phyloP scores from a whole-genome alignment of 2,797 vertebrate species.

The Loris lydekkerianus region DNA sequence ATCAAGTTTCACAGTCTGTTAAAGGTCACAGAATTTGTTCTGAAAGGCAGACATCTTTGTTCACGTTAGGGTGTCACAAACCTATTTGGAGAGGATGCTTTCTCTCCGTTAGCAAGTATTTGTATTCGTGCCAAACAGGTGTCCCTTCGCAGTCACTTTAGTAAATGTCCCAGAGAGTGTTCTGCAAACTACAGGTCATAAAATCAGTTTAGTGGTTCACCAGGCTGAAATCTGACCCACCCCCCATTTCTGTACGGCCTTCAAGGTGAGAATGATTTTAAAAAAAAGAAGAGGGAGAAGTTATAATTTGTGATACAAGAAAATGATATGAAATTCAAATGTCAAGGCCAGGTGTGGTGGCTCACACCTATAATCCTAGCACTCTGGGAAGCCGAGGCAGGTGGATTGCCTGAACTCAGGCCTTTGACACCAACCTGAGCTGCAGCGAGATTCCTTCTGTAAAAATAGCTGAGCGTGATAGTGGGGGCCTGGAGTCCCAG shows the following conservation, averaged over 20 bases:
- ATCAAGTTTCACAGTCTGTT: not conserved
- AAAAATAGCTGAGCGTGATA: too few species aligned
- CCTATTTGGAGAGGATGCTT: not conserved
- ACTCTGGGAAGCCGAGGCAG: too few species aligned
- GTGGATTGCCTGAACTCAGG: too few species aligned
- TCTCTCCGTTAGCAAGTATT: not conserved
- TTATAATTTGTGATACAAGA: not conserved
- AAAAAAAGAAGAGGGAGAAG: not conserved
- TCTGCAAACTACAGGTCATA: not conserved
- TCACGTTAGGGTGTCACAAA: not conserved
- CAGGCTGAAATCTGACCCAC: not conserved
- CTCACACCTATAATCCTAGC: too few species aligned
- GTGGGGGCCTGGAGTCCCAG: too few species aligned
- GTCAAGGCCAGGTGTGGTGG: not conserved
- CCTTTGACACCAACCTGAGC: too few species aligned
- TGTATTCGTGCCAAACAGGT: not conserved
- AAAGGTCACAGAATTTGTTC: not conserved
- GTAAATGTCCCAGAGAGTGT: not conserved
- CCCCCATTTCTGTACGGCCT: not conserved
- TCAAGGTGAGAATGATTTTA: not conserved
- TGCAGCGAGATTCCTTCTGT: too few species aligned
- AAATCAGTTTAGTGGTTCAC: not conserved
- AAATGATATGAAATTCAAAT: not conserved
- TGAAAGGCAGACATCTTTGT: not conserved
- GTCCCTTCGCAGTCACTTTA: not conserved